Evolutionary conservation across 2,113 vertebrate genomes (phyloP), one percentile per base, ranked within the genome.

Genomic region (Rostratula benghalensis): DNA sequence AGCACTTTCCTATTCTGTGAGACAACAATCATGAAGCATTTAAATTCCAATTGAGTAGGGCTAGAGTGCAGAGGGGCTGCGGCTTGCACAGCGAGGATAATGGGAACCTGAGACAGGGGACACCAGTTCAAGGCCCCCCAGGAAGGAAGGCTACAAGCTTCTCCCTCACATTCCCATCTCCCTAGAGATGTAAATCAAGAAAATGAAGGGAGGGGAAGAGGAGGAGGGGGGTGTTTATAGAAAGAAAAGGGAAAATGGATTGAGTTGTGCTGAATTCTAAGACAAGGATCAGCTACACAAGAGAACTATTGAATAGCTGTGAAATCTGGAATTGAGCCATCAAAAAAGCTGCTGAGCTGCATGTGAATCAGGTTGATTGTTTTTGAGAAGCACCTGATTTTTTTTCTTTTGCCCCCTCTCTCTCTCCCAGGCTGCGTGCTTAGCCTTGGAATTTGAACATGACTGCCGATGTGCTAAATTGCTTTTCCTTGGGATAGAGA

Each of bases 41-140:
- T 97, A 98, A 98, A 98, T 98, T 98, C 97, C 97, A 97, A 97
- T 97, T 97, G 97, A 98, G 97, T 98, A 96, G 97, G 93, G 95
- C 96, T 87, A 87, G 92, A 95, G 96, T 94, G 96, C 93, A 97
- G 95, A 93, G 93, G 95, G 96, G 94, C 96, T 87, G 64, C 65
- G 59, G 96, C 94, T 95, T 94, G 96, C 69, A 20, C 92, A 83
- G 88, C 1, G 0, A 16, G 88, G 83, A 98, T 94, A 98, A 98
- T 97, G 88, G 97, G 94, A 97, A 96, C 81, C 95, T 94, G 96
- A 97, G 97, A 97, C 90, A 95, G 97, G 91, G 97, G 96, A 98
- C 97, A 95, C 89, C 83, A 89, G 94, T 97, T 97, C 96, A 97
- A 97, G 91, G 93, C 94, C 97, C 97, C 96, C 95, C 96, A 96